Evolutionary conservation across 2,797 vertebrate species (phyloP), one percentile per base, ranked within the genome.

Genomic region (Crypturellus tataupa): DNA sequence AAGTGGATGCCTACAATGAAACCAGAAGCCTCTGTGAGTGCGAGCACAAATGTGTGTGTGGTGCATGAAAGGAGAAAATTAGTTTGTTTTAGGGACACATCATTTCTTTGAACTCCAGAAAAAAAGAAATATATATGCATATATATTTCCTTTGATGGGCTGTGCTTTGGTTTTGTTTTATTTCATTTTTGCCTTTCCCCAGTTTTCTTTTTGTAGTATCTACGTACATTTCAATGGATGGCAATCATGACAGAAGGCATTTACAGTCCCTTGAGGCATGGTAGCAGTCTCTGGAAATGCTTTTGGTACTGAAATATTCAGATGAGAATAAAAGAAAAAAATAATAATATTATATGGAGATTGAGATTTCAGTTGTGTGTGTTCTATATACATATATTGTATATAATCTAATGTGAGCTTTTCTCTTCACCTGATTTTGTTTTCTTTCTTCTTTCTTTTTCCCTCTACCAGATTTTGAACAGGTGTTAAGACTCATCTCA

Each of bases 191-290:
- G 20, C 64, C 39, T 93, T 91, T 77, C 75, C 42, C 56, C 87
- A 90, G 39, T 90, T 94, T 94, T 96, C 64, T 81, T 49, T 91
- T 60, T 90, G 60, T 93, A 93, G 73, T 67, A 35, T 77, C 78
- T 96, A 91, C 88, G 91, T 88, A 91, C 35, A 81, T 90, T 96
- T 96, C 83, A 93, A 63, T 88, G 67, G 73, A 91, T 91, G 44
- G 60, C 33, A 93, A 86, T 60, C 35, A 96, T 88, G 85, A 84
- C 83, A 95, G 82, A 85, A 94, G 63, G 59, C 77, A 62, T 93
- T 86, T 90, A 65, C 77, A 85, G 23, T 81, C 83, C 90, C 89
- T 94, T 84, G 89, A 96, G 73, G 63, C 59, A 77, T 67, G 46
- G 63, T 79, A 84, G 27, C 83, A 67, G 25, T 70, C 59, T 88